These are phyloP conservation scores for Salticus scenicus DNA, from an alignment of 2,888 invertebrate species.

Conservation along the genomic window DNA sequence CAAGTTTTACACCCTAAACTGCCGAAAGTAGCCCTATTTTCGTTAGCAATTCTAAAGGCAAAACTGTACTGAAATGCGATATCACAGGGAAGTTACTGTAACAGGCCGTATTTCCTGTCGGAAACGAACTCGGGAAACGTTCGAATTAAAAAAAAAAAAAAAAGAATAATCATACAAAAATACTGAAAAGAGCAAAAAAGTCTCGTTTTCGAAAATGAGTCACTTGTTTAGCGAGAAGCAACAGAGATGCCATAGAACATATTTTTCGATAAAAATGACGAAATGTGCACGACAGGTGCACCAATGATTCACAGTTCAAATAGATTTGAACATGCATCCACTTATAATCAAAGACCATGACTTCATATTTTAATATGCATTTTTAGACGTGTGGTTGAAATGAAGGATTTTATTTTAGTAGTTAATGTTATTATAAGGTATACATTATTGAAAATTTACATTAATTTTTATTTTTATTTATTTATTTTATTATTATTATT, in stretches of 20 bases:
- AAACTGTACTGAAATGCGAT: constrained; percentile 1
- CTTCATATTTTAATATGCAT: too few relatives aligned
- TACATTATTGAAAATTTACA: too few relatives aligned
- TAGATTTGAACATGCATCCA: not conserved
- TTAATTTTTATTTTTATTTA: too few relatives aligned
- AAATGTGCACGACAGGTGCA: constrained; percentile 4
- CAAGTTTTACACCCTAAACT: too few relatives aligned
- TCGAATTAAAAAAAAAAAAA: not conserved
- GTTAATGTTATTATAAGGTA: too few relatives aligned
- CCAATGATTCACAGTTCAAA: not conserved
- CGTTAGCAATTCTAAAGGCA: not conserved
- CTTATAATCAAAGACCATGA: too few relatives aligned
- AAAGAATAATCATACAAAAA: not conserved
- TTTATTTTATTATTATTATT: too few relatives aligned
- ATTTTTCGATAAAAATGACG: not conserved
- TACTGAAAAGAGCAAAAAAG: not conserved
- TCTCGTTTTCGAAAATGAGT: constrained; percentile 2
- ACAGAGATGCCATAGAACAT: not conserved
- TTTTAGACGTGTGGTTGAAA: too few relatives aligned
- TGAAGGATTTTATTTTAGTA: too few relatives aligned
- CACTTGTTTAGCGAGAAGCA: not conserved
- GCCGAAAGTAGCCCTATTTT: not conserved
- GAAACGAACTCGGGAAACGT: constrained; percentile 7
- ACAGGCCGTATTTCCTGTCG: constrained; percentile 11
- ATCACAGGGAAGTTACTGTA: constrained; percentile 7